Evolutionary conservation across 2,888 invertebrate species (phyloP).

Genomic region (Scaptomyza reducta): DNA sequence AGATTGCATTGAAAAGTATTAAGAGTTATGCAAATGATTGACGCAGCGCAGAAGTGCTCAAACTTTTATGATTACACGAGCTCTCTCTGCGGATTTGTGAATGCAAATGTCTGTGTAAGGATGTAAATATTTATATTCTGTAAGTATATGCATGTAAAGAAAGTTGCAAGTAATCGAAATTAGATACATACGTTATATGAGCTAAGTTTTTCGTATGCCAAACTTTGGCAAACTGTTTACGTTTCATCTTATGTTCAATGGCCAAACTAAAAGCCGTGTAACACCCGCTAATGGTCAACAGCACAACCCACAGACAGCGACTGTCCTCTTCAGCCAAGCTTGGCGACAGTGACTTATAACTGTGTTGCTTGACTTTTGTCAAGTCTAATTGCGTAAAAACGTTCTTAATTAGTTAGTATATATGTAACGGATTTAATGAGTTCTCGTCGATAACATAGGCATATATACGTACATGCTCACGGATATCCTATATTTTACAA

Average conservation of each 20-base stretch:
- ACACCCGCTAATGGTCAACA: conserved; percentile 32
- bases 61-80: conserved; percentile 60
- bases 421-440: no score
- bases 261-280: conserved; percentile 37
- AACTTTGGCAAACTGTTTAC: conserved; percentile 23
- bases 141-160: background rate
- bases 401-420: no score
- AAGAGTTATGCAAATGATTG: conserved; percentile 51
- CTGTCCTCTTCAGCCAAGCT: background rate
- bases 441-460: no score
- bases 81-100: conserved; percentile 48
- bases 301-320: background rate
- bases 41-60: conserved; percentile 38
- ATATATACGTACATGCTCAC: no score
- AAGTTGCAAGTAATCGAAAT: conserved; percentile 15
- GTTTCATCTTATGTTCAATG: conserved; percentile 17
- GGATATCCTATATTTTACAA: no score
- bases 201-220: conserved; percentile 18
- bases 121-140: background rate
- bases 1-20: background rate
- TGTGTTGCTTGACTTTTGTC: no score
- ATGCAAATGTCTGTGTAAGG: conserved; percentile 11
- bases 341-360: no score
- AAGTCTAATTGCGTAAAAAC: no score
- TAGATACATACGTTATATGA: conserved; percentile 8